Evolutionary conservation across 2,797 vertebrate species (phyloP).

Genomic region (Channallabes apus): DNA sequence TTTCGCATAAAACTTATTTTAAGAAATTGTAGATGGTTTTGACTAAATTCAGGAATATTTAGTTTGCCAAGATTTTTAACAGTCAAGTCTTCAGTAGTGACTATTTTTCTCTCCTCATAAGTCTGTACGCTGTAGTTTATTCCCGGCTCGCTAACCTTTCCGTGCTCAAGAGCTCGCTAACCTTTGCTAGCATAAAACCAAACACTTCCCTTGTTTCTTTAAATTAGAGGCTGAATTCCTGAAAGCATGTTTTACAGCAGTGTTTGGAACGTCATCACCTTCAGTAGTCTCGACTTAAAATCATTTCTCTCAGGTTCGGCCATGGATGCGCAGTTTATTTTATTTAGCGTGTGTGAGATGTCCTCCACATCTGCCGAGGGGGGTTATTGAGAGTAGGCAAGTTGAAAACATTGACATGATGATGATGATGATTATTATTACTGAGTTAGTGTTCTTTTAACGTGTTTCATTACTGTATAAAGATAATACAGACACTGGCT

Average conservation of each 20-base stretch:
- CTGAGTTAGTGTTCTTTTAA: no score
- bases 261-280: neutral
- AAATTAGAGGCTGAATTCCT: neutral
- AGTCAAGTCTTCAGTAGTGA: neutral
- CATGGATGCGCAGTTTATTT: neutral
- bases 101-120: no score
- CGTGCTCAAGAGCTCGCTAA: neutral
- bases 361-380: neutral
- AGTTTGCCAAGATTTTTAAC: no score
- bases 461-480: neutral
- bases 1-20: no score
- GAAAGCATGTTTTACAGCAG: neutral
- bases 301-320: neutral
- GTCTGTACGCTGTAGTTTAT: no score
- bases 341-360: neutral
- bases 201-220: neutral
- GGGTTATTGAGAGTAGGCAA: neutral
- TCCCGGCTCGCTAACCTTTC: neutral
- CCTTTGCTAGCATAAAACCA: neutral
- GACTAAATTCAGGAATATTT: no score
- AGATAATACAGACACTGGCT: no score
- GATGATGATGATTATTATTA: no score
- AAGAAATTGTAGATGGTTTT: no score
- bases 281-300: neutral
- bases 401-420: no score